Percentiles rank a stretch among this genome's conserved stretches.
Conservation (phyloP, 2,888 invertebrate genomes). For the Pegoplata infirma region DNA sequence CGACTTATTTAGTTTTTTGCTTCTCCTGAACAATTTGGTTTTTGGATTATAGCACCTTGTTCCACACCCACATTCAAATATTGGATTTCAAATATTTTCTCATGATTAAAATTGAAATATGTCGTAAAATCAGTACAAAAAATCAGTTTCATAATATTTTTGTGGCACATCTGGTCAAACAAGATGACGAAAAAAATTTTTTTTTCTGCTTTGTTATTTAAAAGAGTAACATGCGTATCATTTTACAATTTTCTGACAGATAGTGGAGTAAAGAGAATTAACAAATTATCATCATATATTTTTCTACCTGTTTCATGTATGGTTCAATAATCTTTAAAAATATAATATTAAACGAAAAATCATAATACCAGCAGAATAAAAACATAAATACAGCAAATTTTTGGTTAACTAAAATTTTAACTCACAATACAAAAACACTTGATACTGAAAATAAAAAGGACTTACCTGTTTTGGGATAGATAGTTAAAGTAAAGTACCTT, state of each 20-base stretch:
- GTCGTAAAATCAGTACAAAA: background rate
- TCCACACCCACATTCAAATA: too few species aligned
- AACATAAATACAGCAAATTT: background rate
- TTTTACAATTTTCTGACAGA: constrained; percentile 36
- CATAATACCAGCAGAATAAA: background rate
- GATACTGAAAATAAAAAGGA: background rate
- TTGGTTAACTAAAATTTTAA: background rate
- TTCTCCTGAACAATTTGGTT: too few species aligned
- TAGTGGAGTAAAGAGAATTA: background rate
- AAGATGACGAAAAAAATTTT: constrained; percentile 41
- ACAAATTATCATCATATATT: background rate
- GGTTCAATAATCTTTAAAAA: constrained; percentile 53
- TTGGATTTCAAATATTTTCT: too few species aligned
- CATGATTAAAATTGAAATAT: background rate
- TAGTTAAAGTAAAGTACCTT: too few species aligned
- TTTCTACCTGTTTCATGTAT: constrained; percentile 44
- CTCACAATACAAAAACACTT: background rate
- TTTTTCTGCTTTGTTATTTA: too few species aligned
- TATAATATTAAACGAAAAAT: background rate
- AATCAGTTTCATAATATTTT: constrained; percentile 9
- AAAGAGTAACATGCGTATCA: constrained; percentile 52
- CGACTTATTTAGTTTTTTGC: too few species aligned
- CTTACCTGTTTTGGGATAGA: background rate
- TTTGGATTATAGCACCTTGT: too few species aligned
- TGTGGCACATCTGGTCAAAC: constrained; percentile 58